These are phyloP conservation scores for Heliconius hortense DNA, from an alignment of 2,888 invertebrate species.

Conservation along the genomic window DNA sequence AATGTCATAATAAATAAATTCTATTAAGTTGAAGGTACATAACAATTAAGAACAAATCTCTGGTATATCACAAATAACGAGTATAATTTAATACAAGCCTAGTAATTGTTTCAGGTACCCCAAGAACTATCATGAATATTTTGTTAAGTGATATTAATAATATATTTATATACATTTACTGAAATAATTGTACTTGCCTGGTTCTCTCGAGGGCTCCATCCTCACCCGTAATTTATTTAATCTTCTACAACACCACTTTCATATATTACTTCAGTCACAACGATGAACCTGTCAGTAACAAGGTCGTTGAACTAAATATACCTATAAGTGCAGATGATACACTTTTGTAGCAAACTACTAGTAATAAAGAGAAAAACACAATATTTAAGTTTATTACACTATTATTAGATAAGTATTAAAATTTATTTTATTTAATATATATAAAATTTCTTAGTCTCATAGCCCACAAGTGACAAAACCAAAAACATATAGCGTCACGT, in stretches of 20 bases:
- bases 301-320: constrained; percentile 83
- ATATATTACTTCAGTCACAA: constrained; percentile 74
- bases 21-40: neutral
- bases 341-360: constrained; percentile 52
- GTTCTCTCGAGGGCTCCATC: constrained; percentile 80
- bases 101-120: neutral
- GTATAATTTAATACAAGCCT: neutral
- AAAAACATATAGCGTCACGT: constrained; percentile 67
- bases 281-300: constrained; percentile 82
- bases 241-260: constrained; percentile 71
- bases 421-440: constrained; percentile 42
- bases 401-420: constrained; percentile 39
- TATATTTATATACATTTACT: neutral
- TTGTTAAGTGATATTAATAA: neutral
- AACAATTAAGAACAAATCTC: neutral
- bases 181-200: constrained; percentile 61
- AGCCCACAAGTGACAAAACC: constrained; percentile 61
- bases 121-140: neutral
- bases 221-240: constrained; percentile 60
- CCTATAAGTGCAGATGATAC: constrained; percentile 69
- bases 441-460: constrained; percentile 47
- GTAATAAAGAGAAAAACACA: constrained; percentile 51
- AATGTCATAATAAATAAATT: too few species aligned
- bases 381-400: constrained; percentile 35
- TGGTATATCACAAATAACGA: neutral